Conservation (phyloP, 2,797 vertebrate species). For the Poecilia gillii region DNA sequence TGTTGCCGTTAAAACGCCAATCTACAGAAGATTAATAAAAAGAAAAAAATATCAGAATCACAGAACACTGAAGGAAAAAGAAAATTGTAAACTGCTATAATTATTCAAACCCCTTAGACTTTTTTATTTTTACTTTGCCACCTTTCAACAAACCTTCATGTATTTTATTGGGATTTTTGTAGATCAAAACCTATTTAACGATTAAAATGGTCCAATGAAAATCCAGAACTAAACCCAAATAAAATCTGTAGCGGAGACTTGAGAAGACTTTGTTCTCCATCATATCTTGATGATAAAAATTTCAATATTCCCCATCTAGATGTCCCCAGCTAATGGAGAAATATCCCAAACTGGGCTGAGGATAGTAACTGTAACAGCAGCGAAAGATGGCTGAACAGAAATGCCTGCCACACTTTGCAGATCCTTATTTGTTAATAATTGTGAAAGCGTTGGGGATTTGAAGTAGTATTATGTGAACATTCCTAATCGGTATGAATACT, state of each 20-base stretch:
- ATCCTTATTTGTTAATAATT: background rate
- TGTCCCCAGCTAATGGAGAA: background rate
- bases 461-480: background rate
- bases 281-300: background rate
- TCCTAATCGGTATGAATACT: background rate
- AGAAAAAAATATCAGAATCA: background rate
- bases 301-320: background rate
- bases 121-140: background rate
- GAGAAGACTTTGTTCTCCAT: background rate
- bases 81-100: background rate
- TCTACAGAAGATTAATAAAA: slow-evolving; percentile 56
- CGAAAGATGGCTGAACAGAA: background rate
- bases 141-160: background rate
- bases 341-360: background rate
- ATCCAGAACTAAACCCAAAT: background rate
- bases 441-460: background rate
- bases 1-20: slow-evolving; percentile 73
- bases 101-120: background rate
- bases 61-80: background rate
- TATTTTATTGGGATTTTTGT: background rate
- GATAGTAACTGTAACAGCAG: background rate
- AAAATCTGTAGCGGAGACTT: background rate
- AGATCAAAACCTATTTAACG: background rate
- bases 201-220: background rate
- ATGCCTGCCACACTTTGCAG: background rate